Evolutionary conservation across 1,140 invertebrate species (phyloP), one percentile per base, ranked within the genome.

Genomic region (Bombus sibiricus): DNA sequence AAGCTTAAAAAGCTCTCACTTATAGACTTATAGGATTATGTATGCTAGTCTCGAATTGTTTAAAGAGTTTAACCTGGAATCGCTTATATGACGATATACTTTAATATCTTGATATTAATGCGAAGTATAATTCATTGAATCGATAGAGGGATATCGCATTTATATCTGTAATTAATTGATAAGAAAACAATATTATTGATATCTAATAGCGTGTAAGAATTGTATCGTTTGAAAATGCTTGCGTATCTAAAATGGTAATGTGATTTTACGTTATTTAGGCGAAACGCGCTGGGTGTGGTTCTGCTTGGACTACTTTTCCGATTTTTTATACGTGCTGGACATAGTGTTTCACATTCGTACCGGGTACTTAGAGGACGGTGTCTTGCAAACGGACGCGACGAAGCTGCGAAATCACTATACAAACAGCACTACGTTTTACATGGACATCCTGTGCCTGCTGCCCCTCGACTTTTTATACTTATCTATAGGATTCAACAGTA

Each of bases 371-470:
- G 98, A 99, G 95, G 98, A 99, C 94, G 98, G 98, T 78, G 99
- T 99, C 37, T 96, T 99, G 83, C 99, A 99, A 95, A 99, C 99
- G 47, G 98, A 99, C 95, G 96, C 98, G 39, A 97, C 97, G 6
- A 99, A 99, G 95, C 95, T 99, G 83, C 96, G 99, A 77, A 97
- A 98, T 91, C 98, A 99, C 95, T 99, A 99, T 95, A 99, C 99
- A 97, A 99, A 99, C 96, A 99, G 98, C 88, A 99, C 99, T 78
- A 98, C 98, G 72, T 99, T 99, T 96, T 99, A 99, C 96, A 98
- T 99, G 95, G 99, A 99, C 96, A 99, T 98, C 95, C 96, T 99
- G 94, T 99, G 99, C 96, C 97, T 99, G 93, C 96, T 99, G 93
- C 99, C 99, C 86, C 96, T 99, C 93, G 99, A 99, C 96, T 99